Evolutionary conservation across 2,797 vertebrate genomes (phyloP), one percentile per base, ranked within the genome.

Genomic region (Enteromius paludinosus): DNA sequence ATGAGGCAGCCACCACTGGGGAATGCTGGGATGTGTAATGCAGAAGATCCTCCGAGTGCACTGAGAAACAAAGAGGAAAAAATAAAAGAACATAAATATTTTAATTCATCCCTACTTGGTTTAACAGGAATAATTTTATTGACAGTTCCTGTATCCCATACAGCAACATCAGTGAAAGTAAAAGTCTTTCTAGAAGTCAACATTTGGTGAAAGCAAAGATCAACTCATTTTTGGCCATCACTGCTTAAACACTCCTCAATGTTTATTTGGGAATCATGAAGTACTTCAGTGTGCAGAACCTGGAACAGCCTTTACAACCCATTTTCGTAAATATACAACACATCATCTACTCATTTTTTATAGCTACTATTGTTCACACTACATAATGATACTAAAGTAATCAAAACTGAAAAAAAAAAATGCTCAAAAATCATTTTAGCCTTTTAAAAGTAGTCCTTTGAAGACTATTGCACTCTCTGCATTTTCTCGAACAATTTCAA

Each of bases 1-100:
- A 99, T 98, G 86, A 99, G 96, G 90, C 98, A 99, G 78, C 97
- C 97, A 90, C 97, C 98, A 87, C 96, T 91, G 33, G 97, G 97
- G 91, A 99, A 99, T 85, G 97, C 95, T 89, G 98, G 98, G 91
- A 99, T 98, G 78, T 99, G 98, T 88, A 99, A 96, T 47, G 98
- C 97, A 4, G 97, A 98, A 28, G 97, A 96, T 85, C 97, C 98
- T 91, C 98, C 98, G 47, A 99, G 96, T 0, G 98, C 98, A 89
- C 98, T 99, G 92, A 87, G 90, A 90, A 77, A 85, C 30, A 76
- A 12, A 66, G 45, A 41, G 18, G 5, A 72, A 8, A 18, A 33
- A 52, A 72, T 72, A n/a, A 52, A 72, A 72, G 17, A n/a, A 70
- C 1, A n/a, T 4, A 47, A 64, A 62, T 4, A 30, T 38, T 74